These are phyloP conservation scores for Scomberomorus guttatus DNA, from an alignment of 2,797 vertebrate genomes.

Conservation along the genomic window DNA sequence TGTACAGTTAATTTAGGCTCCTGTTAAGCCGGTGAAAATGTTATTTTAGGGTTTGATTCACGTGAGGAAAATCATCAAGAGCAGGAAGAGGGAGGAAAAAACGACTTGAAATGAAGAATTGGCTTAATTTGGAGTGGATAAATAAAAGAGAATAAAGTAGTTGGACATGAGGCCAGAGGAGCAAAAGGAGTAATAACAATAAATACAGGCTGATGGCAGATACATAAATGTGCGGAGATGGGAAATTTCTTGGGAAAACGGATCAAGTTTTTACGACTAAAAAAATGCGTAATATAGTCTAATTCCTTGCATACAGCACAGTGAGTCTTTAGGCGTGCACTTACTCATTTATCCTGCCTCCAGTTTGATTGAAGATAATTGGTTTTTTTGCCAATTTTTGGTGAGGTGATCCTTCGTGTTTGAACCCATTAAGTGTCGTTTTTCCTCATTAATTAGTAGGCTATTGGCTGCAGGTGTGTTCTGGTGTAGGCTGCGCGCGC, in stretches of 20 bases:
- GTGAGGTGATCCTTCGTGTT: conserved; percentile 20
- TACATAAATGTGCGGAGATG: not conserved
- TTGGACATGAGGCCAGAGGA: conserved; percentile 1
- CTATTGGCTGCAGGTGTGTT: conserved; percentile 56
- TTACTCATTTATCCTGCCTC: conserved; percentile 4
- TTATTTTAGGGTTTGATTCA: conserved; percentile 17
- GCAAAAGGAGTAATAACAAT: not conserved
- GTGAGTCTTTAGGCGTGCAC: not conserved
- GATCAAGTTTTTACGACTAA: not conserved
- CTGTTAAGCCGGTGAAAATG: not conserved
- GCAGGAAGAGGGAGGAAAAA: not conserved
- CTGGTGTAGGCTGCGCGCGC: not conserved
- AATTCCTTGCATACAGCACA: not conserved
- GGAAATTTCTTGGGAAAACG: not conserved
- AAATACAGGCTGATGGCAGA: conserved; percentile 9
- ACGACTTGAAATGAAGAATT: not conserved
- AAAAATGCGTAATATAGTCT: not conserved
- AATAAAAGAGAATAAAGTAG: not conserved
- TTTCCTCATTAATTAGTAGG: conserved; percentile 34
- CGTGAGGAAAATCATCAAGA: not conserved
- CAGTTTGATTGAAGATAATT: conserved; percentile 14
- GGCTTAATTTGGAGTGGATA: not conserved
- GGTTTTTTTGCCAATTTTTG: conserved; percentile 10
- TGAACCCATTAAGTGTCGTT: conserved; percentile 27
- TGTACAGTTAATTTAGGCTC: not conserved